Evolutionary conservation across 2,888 invertebrate species (phyloP).

Genomic region (Hypolimnas misippus): DNA sequence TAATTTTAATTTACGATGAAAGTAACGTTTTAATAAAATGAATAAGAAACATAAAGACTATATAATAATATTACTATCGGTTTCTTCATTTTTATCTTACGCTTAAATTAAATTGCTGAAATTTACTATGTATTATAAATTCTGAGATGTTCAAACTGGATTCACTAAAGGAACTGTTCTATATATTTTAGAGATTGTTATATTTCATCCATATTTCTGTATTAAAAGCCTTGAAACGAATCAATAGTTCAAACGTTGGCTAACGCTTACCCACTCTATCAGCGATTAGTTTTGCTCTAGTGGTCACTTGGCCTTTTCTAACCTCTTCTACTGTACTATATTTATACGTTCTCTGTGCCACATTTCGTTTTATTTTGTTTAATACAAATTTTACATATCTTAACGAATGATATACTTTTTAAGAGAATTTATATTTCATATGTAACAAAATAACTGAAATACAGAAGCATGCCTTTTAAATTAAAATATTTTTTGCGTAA

Average conservation of each 20-base stretch:
- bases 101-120: too few relatives aligned
- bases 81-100: too few relatives aligned
- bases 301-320: constrained; percentile 60
- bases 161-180: not conserved
- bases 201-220: constrained; percentile 33
- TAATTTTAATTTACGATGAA: too few relatives aligned
- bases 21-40: too few relatives aligned
- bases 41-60: too few relatives aligned
- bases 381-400: not conserved
- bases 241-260: constrained; percentile 77
- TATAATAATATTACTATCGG: too few relatives aligned
- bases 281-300: constrained; percentile 81
- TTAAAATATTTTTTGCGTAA: constrained; percentile 13
- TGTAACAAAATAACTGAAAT: not conserved
- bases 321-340: constrained; percentile 18
- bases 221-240: constrained; percentile 55
- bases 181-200: constrained; percentile 16
- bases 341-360: constrained; percentile 8
- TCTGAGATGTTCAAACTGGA: not conserved
- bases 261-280: constrained; percentile 78
- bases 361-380: not conserved
- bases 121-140: not conserved
- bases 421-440: not conserved
- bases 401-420: not conserved
- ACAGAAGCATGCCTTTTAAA: not conserved